A percentile compares a stretch with the other conserved stretches of the same genome.
Evolutionary conservation across 2,888 invertebrate species (phyloP).

Genomic region (Apotomis turbidana): DNA sequence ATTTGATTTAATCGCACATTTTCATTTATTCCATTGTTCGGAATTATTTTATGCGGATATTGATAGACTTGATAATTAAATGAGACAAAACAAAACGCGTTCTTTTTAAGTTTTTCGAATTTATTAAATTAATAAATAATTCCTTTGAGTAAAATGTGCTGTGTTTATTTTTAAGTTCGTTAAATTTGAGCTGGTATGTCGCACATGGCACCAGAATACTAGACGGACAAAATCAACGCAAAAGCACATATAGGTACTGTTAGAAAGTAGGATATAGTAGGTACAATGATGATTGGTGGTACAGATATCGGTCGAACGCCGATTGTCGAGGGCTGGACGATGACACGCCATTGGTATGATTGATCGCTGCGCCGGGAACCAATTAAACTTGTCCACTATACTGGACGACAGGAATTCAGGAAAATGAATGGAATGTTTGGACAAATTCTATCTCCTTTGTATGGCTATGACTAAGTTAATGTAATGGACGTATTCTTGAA

Average conservation of each 20-base stretch:
- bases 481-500: neutral
- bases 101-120: too few relatives aligned
- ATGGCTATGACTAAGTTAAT: neutral
- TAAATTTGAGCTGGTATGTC: neutral
- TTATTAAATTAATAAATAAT: too few relatives aligned
- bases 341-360: slow-evolving; percentile 70
- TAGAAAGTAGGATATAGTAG: neutral
- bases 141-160: too few relatives aligned
- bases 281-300: neutral
- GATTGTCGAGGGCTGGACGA: slow-evolving; percentile 45
- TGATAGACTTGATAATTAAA: too few relatives aligned
- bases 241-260: neutral
- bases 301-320: slow-evolving; percentile 27
- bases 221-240: neutral
- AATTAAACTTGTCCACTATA: slow-evolving; percentile 79
- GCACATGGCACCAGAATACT: neutral
- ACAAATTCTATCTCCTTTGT: neutral
- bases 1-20: too few relatives aligned
- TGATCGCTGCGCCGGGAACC: slow-evolving; percentile 67
- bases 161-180: too few relatives aligned
- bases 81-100: too few relatives aligned
- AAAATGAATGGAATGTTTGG: slow-evolving; percentile 58
- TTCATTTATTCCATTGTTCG: too few relatives aligned
- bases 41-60: too few relatives aligned
- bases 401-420: slow-evolving; percentile 64